Conservation (phyloP, 2,888 invertebrate genomes). For the Geotrupes spiniger region DNA sequence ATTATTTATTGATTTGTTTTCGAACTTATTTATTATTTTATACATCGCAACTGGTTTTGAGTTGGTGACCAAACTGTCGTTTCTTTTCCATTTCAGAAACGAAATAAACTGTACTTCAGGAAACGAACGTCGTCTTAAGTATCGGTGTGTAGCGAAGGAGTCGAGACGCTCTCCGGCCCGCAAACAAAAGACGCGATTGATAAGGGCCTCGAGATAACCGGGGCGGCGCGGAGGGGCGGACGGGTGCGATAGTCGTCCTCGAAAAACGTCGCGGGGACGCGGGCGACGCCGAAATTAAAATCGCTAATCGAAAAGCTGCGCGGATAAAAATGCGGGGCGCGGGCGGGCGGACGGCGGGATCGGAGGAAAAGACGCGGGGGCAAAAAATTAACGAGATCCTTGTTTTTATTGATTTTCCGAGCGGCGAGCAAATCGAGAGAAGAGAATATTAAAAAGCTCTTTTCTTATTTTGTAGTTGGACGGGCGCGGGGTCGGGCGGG, state of each 20-base stretch:
- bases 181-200: slow-evolving; percentile 29
- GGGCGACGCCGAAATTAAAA: slow-evolving; percentile 35
- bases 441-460: slow-evolving; percentile 11
- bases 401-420: slow-evolving; percentile 29
- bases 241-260: slow-evolving; percentile 33
- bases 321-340: too few relatives aligned
- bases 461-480: slow-evolving; percentile 10
- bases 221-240: slow-evolving; percentile 26
- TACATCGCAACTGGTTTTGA: too few relatives aligned
- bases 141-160: too few relatives aligned
- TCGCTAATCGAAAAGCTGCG: slow-evolving; percentile 42
- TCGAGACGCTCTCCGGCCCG: too few relatives aligned
- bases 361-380: slow-evolving; percentile 5
- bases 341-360: neutral
- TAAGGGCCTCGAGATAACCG: slow-evolving; percentile 28
- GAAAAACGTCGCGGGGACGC: slow-evolving; percentile 31
- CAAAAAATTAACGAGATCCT: slow-evolving; percentile 31
- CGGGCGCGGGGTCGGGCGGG: neutral
- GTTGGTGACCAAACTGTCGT: too few relatives aligned
- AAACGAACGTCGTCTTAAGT: too few relatives aligned
- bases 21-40: too few relatives aligned
- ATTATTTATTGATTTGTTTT: too few relatives aligned
- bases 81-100: too few relatives aligned
- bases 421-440: slow-evolving; percentile 3
- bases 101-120: too few relatives aligned